These are phyloP conservation scores for Prosapia bicincta DNA, from an alignment of 2,888 invertebrate species.

Conservation along the genomic window DNA sequence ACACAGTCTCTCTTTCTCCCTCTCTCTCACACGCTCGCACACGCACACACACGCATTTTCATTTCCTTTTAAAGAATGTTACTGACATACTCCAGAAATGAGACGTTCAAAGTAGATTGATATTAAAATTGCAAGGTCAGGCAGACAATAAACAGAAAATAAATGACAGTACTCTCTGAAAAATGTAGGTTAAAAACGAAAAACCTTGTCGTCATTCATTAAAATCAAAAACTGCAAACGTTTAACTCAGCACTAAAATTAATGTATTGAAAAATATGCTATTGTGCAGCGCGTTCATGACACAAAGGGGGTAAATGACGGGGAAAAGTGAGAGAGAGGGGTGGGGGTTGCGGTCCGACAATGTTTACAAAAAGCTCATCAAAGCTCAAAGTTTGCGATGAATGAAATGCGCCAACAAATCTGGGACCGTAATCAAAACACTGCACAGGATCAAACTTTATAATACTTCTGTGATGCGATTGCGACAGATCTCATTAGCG, in stretches of 20 bases:
- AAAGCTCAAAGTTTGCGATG: not conserved
- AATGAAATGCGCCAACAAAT: not conserved
- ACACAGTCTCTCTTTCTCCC: too few species aligned
- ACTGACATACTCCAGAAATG: too few species aligned
- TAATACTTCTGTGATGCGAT: conserved; percentile 25
- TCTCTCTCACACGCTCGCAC: too few species aligned
- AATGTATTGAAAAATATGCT: not conserved
- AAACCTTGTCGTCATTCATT: not conserved
- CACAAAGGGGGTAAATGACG: conserved; percentile 19
- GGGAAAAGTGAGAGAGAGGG: not conserved
- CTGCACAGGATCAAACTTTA: conserved; percentile 17
- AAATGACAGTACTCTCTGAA: not conserved
- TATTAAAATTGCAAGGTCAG: too few species aligned
- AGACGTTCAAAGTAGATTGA: too few species aligned
- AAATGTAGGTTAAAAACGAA: not conserved
- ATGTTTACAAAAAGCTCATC: not conserved
- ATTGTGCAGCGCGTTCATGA: not conserved
- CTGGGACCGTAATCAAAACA: conserved; percentile 20
- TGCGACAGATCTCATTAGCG: conserved; percentile 19
- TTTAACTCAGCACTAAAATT: not conserved
- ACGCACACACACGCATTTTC: too few species aligned
- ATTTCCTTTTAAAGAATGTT: too few species aligned
- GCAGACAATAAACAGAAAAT: too few species aligned
- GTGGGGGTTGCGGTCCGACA: not conserved
- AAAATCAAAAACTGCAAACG: not conserved